Conservation (phyloP, 2,113 vertebrate genomes). For the Pituophis catenifer region DNA sequence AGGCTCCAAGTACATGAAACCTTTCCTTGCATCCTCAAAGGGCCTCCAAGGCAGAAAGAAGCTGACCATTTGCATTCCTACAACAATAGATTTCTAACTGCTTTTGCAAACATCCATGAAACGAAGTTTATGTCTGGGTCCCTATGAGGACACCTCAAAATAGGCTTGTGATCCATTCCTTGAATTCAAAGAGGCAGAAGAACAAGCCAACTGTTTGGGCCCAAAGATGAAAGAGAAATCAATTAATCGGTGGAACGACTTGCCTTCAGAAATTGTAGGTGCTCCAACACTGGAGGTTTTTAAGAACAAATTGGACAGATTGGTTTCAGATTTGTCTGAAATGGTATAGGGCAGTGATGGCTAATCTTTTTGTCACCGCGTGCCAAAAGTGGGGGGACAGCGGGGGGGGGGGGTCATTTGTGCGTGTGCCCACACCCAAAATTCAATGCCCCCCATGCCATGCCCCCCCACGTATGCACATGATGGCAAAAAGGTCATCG, state of each 20-base stretch:
- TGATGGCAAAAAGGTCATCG: no score
- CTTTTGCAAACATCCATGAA: background rate
- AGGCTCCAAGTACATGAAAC: background rate
- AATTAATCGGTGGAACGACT: background rate
- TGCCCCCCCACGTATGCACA: no score
- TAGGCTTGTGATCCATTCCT: background rate
- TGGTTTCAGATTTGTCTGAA: background rate
- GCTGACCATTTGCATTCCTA: rapidly evolving
- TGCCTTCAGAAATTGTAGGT: background rate
- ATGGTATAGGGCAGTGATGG: no score
- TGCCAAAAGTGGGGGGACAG: no score
- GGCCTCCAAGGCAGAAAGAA: background rate
- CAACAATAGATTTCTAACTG: background rate
- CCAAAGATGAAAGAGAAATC: background rate
- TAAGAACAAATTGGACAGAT: background rate
- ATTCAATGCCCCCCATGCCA: no score
- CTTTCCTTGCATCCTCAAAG: background rate
- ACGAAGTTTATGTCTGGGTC: background rate
- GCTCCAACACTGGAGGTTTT: background rate
- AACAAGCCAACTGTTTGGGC: background rate
- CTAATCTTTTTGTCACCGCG: no score
- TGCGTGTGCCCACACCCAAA: no score
- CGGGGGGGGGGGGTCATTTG: no score
- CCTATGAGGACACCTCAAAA: background rate
- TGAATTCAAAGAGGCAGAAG: background rate